Conservation (phyloP, 2,888 invertebrate genomes). For the Trissolcus brochymenae region DNA sequence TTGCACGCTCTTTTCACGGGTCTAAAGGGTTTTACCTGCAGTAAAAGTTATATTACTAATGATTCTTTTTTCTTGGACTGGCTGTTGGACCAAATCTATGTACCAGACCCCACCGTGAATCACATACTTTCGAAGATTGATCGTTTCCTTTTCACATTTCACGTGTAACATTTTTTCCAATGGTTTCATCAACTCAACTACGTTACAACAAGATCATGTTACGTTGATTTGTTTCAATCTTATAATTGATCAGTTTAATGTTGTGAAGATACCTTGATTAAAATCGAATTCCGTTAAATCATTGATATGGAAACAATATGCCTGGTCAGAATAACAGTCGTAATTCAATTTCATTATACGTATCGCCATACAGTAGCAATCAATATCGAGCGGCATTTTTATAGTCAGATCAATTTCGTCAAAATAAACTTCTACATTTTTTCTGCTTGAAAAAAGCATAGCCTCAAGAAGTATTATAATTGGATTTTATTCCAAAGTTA, state of each 20-base stretch:
- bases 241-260: no score
- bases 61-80: slow-evolving; percentile 85
- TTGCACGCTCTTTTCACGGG: neutral
- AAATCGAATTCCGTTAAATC: slow-evolving; percentile 67
- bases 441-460: slow-evolving; percentile 69
- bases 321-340: slow-evolving; percentile 80
- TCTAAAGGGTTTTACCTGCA: slow-evolving; percentile 75
- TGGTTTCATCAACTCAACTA: slow-evolving; percentile 75
- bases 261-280: slow-evolving; percentile 46
- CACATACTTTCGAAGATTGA: slow-evolving; percentile 86
- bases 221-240: no score
- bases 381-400: slow-evolving; percentile 79
- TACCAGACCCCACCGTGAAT: slow-evolving; percentile 87
- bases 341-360: slow-evolving; percentile 79
- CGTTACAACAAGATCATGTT: neutral
- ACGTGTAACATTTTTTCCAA: slow-evolving; percentile 64
- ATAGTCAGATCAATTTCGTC: slow-evolving; percentile 78
- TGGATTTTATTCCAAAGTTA: no score
- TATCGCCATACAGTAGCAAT: slow-evolving; percentile 78
- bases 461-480: no score
- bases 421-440: slow-evolving; percentile 78
- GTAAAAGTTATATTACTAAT: slow-evolving; percentile 78
- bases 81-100: slow-evolving; percentile 85
- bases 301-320: slow-evolving; percentile 72
- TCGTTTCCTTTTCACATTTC: slow-evolving; percentile 74